Percentiles rank a stretch among this genome's conserved stretches.
Evolutionary conservation across 2,113 vertebrate species (phyloP).

Genomic region (Tychaedon coryphoeus): DNA sequence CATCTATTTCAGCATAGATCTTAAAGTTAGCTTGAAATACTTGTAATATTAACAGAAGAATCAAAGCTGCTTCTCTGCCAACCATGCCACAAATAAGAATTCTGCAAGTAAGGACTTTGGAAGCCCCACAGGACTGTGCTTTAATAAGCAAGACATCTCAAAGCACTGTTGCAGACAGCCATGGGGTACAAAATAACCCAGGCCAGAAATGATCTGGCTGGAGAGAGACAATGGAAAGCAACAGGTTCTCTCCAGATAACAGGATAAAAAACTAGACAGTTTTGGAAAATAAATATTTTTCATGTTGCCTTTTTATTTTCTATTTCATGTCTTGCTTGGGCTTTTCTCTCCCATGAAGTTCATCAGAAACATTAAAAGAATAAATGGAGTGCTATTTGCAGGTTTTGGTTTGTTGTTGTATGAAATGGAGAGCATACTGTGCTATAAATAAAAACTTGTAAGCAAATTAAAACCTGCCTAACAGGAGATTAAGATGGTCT

Average conservation of each 20-base stretch:
- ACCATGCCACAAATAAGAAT: background rate
- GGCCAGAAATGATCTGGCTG: background rate
- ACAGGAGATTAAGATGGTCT: conserved; percentile 48
- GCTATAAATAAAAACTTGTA: conserved; percentile 56
- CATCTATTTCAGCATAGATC: conserved; percentile 14
- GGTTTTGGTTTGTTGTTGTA: conserved; percentile 20
- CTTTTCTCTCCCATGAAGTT: background rate
- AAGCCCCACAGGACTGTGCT: conserved; percentile 5
- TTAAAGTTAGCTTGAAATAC: conserved; percentile 61
- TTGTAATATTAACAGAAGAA: conserved; percentile 28
- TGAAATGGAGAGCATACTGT: conserved; percentile 22
- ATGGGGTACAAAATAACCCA: background rate
- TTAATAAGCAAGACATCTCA: conserved; percentile 19
- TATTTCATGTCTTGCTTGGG: background rate
- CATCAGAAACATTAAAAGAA: conserved; percentile 18
- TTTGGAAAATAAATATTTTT: conserved; percentile 10
- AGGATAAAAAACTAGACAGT: background rate
- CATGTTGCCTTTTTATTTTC: conserved; percentile 28
- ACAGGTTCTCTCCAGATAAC: conserved; percentile 7
- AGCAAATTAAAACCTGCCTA: conserved; percentile 58
- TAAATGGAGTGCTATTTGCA: conserved; percentile 5
- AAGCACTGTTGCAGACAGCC: background rate
- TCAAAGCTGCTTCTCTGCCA: conserved; percentile 22
- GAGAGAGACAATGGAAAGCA: background rate
- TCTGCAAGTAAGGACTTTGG: background rate